Conservation (phyloP, 1,140 invertebrate genomes). For the Papilio polytes region DNA sequence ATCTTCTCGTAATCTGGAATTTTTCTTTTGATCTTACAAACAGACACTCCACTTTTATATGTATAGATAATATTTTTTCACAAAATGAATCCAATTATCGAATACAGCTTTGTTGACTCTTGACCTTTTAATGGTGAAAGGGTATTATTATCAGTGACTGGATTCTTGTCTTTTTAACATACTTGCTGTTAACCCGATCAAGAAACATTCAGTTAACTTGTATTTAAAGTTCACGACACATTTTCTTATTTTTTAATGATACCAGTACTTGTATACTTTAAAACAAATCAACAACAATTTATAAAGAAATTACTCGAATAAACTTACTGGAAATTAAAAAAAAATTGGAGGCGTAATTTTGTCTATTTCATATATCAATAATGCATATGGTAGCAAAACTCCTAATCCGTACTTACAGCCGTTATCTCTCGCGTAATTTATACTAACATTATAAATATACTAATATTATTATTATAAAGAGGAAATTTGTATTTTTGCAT, state of each 20-base stretch:
- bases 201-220: background rate
- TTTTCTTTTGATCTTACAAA: too few relatives aligned
- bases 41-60: too few relatives aligned
- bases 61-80: too few relatives aligned
- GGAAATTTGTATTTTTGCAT: too few relatives aligned
- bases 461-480: too few relatives aligned
- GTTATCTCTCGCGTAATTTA: background rate
- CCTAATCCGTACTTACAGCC: background rate
- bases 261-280: too few relatives aligned
- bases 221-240: conserved; percentile 8
- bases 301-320: too few relatives aligned
- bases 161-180: conserved; percentile 15
- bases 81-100: conserved; percentile 12
- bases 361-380: background rate
- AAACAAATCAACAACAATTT: too few relatives aligned
- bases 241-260: background rate
- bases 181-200: conserved; percentile 1
- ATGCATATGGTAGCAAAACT: background rate
- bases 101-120: background rate
- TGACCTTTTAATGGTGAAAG: background rate
- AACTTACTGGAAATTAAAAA: background rate
- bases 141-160: conserved; percentile 12
- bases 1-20: too few relatives aligned
- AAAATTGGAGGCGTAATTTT: background rate
- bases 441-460: too few relatives aligned